Evolutionary conservation across 2,888 invertebrate species (phyloP).

Genomic region (Lacanobia wlatinum): DNA sequence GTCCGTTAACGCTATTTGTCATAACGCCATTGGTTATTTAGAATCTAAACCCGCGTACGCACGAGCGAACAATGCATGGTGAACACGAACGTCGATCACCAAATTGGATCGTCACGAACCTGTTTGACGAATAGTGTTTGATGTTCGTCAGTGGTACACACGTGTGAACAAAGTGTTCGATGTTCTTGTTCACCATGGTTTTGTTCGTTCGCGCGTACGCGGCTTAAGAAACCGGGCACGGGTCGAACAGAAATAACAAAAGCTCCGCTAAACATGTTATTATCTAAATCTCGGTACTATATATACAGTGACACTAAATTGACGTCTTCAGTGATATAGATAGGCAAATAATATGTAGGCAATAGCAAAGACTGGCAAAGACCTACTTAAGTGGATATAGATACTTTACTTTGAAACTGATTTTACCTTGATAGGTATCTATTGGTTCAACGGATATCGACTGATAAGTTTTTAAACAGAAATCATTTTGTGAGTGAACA

Average conservation of each 20-base stretch:
- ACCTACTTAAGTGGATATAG: constrained; percentile 1
- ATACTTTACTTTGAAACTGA: neutral
- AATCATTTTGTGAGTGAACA: no score
- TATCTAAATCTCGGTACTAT: neutral
- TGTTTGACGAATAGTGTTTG: no score
- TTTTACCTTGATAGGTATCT: neutral
- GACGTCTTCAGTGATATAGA: neutral
- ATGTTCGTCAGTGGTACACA: no score
- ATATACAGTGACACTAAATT: neutral
- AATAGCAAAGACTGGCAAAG: neutral
- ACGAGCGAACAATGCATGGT: no score
- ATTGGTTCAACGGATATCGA: neutral
- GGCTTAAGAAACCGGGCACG: neutral
- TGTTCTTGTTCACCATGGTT: no score
- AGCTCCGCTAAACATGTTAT: neutral
- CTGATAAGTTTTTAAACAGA: neutral
- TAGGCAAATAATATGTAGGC: neutral
- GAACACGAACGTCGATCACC: no score
- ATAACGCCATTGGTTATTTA: no score
- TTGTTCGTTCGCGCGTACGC: no score
- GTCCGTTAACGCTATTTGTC: no score
- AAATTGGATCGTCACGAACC: no score
- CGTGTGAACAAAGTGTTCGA: no score
- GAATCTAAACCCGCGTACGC: no score
- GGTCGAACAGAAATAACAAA: neutral